Base-by-base conservation (phyloP, 2,113 vertebrate species). In the Illadopsis cleaveri region DNA sequence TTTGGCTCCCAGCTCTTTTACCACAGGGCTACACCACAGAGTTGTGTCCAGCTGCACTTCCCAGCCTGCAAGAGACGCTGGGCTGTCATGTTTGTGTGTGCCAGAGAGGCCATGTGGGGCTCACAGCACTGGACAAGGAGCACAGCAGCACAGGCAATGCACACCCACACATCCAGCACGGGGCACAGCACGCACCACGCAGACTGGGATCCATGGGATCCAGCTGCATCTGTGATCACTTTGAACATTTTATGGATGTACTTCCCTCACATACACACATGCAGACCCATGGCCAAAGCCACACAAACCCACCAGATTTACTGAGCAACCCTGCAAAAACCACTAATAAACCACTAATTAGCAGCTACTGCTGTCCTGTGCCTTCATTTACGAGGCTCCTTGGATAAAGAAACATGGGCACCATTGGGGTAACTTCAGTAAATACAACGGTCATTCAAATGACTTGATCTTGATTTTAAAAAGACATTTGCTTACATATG, bases 171-270 rank as follows among this genome's bases (percentile, higher is more conserved):
- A 19, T 0, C 31, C 19, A 33, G 8, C 3, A 1, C 48, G 4
- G 28, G 6, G n/a, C 25, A 21, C 10, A 1, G 24, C 40, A 2
- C 0, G 1, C 0, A 1, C 23, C 54, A 44, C 0, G 0, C 4
- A 48, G 12, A 9, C 22, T 4, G 44, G 16, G 31, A 14, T 14
- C 69, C 51, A 20, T 1, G n/a, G 4, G 2, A 25, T 27, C 77
- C 70, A 15, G 45, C 28, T 60, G 19, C 25, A 27, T 44, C 45
- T 30, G 33, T 5, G 15, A 10, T 0, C 42, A 42, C 22, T 33
- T 8, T 18, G 15, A 77, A 64, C 8, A 0, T 12, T 8, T 2
- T 28, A 6, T 21, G 23, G 31, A 20, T 10, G 20, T 11, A 15
- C 20, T 19, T 30, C 30, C 22, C 51, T 65, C 3, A 6, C n/a